Evolutionary conservation across 2,888 invertebrate genomes (phyloP).

Genomic region (Apamea crenata): DNA sequence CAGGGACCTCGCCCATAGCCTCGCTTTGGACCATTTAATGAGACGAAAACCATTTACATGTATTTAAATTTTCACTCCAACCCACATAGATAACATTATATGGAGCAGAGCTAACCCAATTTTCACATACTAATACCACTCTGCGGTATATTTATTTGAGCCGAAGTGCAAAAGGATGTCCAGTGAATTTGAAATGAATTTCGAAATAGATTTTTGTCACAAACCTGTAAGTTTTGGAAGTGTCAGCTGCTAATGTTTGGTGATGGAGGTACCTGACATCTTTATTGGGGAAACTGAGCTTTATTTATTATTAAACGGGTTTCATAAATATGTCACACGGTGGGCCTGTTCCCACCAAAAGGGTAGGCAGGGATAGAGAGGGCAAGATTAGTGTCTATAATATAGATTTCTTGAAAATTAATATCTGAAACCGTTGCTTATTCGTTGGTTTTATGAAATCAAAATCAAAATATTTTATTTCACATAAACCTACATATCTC

Average conservation of each 20-base stretch:
- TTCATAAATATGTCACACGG: not conserved
- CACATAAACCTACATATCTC: not conserved
- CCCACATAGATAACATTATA: conserved; percentile 4
- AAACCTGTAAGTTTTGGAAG: not conserved
- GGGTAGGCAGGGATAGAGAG: not conserved
- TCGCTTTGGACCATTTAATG: conserved; percentile 1
- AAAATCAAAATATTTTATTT: not conserved
- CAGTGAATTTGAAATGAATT: conserved; percentile 21
- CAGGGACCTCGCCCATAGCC: not conserved
- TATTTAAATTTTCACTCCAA: conserved; percentile 39
- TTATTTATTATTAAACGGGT: not conserved
- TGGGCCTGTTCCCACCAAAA: not conserved
- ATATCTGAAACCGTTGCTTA: not conserved
- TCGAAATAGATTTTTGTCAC: conserved; percentile 6
- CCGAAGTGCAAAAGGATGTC: conserved; percentile 30
- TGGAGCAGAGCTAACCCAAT: conserved; percentile 20
- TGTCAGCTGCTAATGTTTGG: conserved; percentile 15
- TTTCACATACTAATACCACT: not conserved
- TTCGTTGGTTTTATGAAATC: not conserved
- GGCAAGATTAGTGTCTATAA: too few relatives aligned
- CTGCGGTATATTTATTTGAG: conserved; percentile 17
- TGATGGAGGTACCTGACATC: not conserved
- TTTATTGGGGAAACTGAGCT: not conserved
- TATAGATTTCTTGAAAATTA: not conserved
- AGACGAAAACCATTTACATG: conserved; percentile 41